Conservation (phyloP, 2,797 vertebrate species). For the Helicolenus hilgendorfi region DNA sequence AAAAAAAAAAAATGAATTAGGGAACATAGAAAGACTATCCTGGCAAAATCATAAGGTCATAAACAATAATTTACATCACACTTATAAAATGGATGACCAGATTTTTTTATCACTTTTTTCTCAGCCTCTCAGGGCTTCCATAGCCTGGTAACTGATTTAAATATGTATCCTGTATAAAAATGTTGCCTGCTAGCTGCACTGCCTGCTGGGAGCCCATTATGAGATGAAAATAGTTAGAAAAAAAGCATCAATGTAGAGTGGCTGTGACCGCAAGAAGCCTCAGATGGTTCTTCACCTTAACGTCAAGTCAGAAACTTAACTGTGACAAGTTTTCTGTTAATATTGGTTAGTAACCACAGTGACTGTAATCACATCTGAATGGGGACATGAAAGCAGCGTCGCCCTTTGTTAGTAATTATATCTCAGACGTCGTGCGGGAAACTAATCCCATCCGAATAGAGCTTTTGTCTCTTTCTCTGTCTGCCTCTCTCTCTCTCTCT, state of each 20-base stretch:
- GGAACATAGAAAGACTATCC: fast-evolving
- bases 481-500: constrained; percentile 21
- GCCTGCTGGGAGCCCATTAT: neutral
- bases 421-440: constrained; percentile 54
- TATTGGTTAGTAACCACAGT: constrained; percentile 14
- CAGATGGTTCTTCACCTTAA: constrained; percentile 11
- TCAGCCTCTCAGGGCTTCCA: neutral
- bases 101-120: neutral
- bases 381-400: constrained; percentile 45
- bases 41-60: neutral
- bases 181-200: neutral
- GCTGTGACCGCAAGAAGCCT: neutral
- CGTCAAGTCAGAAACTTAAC: constrained; percentile 4
- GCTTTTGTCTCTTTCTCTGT: constrained; percentile 55
- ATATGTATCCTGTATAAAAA: neutral
- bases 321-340: constrained; percentile 7
- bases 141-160: neutral
- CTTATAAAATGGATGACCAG: neutral
- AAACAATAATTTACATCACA: neutral
- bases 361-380: constrained; percentile 53
- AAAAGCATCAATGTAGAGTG: neutral
- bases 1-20: neutral
- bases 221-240: neutral
- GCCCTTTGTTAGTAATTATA: constrained; percentile 62
- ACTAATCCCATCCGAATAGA: constrained; percentile 59